Conservation (phyloP, 2,113 vertebrate genomes). For the Daphoenositta chrysoptera region DNA sequence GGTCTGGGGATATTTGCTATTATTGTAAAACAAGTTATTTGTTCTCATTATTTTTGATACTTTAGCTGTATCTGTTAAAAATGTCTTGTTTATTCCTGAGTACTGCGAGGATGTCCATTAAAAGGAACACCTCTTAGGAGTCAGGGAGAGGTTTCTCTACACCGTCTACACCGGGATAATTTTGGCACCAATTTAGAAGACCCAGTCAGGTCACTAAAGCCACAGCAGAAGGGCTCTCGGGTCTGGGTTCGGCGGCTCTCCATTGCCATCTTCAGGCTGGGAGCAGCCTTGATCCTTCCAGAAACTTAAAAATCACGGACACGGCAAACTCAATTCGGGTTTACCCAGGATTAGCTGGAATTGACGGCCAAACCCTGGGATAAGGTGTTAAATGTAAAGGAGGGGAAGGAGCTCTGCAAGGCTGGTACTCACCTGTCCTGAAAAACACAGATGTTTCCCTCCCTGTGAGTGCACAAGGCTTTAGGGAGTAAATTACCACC, state of each 20-base stretch:
- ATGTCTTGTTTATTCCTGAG: not conserved
- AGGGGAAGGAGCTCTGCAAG: not conserved
- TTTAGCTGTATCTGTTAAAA: not conserved
- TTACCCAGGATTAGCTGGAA: not conserved
- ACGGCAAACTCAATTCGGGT: accelerated
- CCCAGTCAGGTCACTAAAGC: not conserved
- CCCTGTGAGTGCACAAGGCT: not conserved
- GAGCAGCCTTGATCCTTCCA: not conserved
- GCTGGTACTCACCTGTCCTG: not conserved
- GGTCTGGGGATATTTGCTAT: not conserved
- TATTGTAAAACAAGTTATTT: not conserved
- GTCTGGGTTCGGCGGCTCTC: not conserved
- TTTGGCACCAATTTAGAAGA: not conserved
- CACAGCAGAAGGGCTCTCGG: not conserved
- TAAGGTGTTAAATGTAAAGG: not conserved
- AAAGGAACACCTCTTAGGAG: not conserved
- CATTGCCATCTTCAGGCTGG: slow-evolving; percentile 51
- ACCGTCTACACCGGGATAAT: not conserved
- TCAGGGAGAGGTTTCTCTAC: not conserved
- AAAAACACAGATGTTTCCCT: accelerated
- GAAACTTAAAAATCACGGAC: not conserved
- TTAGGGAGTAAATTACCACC: not conserved
- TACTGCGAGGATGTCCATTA: no score
- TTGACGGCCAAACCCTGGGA: not conserved
- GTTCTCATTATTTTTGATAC: not conserved